Percentiles rank a stretch among this genome's conserved stretches.
Conservation (phyloP, 1,140 invertebrate genomes). For the Saxidomus purpurata region DNA sequence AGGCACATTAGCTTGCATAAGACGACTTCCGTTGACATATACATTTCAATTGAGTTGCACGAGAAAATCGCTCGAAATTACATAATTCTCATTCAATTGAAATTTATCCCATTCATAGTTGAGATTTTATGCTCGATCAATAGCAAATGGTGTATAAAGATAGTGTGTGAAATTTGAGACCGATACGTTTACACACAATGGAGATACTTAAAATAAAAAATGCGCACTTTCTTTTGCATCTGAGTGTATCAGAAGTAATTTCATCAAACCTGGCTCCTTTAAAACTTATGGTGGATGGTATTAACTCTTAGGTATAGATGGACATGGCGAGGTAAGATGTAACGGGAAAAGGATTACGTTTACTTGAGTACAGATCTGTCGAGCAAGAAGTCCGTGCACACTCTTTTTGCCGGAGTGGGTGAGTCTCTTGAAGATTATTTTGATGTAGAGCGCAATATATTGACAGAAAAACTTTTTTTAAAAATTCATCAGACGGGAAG, state of each 20-base stretch:
- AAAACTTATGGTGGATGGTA: neutral
- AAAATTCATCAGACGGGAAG: neutral
- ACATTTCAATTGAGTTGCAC: no score
- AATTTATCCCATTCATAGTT: no score
- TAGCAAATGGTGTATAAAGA: no score
- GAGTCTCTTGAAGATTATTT: neutral
- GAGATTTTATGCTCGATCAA: no score
- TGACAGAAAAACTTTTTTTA: neutral
- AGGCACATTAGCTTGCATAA: no score
- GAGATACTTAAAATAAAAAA: no score
- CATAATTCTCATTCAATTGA: no score
- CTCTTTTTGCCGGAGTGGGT: neutral
- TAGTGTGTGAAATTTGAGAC: no score
- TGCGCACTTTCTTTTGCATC: no score
- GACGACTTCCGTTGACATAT: no score
- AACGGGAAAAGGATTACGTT: conserved; percentile 4
- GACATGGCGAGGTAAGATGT: neutral
- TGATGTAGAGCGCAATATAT: neutral
- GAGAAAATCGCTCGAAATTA: no score
- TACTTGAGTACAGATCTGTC: neutral
- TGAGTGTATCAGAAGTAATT: neutral
- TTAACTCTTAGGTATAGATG: neutral
- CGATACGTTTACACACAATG: no score
- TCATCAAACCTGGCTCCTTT: neutral
- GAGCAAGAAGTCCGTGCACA: neutral